These are phyloP conservation scores for Colletes collaris DNA, from an alignment of 2,888 invertebrate genomes.

Conservation along the genomic window DNA sequence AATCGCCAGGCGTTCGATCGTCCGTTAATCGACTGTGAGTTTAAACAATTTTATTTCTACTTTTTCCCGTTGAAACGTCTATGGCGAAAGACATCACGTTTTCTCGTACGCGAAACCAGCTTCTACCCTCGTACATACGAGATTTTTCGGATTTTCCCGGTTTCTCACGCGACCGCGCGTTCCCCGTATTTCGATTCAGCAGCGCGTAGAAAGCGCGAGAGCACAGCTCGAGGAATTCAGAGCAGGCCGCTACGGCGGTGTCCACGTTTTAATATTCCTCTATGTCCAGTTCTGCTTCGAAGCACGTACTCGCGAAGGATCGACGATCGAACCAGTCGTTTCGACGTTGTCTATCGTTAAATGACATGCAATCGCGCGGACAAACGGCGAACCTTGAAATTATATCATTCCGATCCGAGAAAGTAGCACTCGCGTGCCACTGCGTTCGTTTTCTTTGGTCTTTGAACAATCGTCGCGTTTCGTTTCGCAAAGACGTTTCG, in stretches of 20 bases:
- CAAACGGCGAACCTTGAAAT: conserved; percentile 17
- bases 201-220: neutral
- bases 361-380: neutral
- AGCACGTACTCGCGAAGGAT: too few relatives aligned
- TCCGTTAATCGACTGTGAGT: too few relatives aligned
- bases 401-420: conserved; percentile 20
- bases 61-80: too few relatives aligned
- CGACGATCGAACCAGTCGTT: neutral
- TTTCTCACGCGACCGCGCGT: neutral
- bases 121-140: too few relatives aligned
- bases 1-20: too few relatives aligned
- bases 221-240: neutral
- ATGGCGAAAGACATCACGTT: too few relatives aligned
- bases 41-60: too few relatives aligned
- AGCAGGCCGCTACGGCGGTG: neutral
- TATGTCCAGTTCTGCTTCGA: neutral
- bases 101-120: too few relatives aligned
- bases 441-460: neutral
- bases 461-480: neutral
- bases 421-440: neutral
- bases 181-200: neutral
- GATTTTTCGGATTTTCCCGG: too few relatives aligned
- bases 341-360: neutral
- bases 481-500: neutral
- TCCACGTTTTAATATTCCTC: neutral